These are phyloP conservation scores for Carapus acus DNA, from an alignment of 2,797 vertebrate genomes.

Conservation along the genomic window DNA sequence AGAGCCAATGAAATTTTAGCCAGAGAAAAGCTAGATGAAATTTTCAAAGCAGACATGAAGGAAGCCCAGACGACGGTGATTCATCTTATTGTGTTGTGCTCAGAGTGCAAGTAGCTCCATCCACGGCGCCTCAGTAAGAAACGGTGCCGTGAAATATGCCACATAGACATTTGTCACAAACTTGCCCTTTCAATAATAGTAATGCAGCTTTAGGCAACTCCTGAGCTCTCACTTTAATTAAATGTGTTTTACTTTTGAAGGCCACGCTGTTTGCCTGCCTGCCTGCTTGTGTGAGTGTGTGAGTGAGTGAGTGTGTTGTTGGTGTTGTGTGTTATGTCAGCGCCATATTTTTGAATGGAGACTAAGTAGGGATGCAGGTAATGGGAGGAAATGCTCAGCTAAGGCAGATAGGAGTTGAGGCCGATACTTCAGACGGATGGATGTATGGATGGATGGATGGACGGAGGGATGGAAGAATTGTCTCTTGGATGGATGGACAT, in stretches of 20 bases:
- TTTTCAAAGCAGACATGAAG: too few species aligned
- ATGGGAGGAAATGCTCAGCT: too few species aligned
- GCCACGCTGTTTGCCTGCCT: slow-evolving; percentile 39
- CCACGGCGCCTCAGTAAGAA: slow-evolving; percentile 22
- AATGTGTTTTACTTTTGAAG: slow-evolving; percentile 62
- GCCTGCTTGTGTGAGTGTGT: background rate
- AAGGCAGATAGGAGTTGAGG: too few species aligned
- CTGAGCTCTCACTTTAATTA: slow-evolving; percentile 83
- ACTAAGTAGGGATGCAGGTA: too few species aligned
- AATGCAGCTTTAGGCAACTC: slow-evolving; percentile 64
- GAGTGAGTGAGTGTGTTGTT: background rate
- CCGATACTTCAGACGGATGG: too few species aligned
- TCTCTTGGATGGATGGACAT: too few species aligned
- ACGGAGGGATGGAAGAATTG: too few species aligned
- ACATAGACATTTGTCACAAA: slow-evolving; percentile 60
- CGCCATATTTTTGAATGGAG: background rate
- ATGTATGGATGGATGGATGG: too few species aligned
- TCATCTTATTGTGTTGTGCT: slow-evolving; percentile 12
- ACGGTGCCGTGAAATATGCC: slow-evolving; percentile 37
- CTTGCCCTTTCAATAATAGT: slow-evolving; percentile 59
- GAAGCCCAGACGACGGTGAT: too few species aligned
- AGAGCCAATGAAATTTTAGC: too few species aligned
- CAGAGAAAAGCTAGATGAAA: too few species aligned
- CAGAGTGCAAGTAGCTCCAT: slow-evolving; percentile 10
- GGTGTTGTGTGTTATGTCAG: background rate